These are phyloP conservation scores for Otus scops DNA, from an alignment of 2,797 vertebrate species.

Conservation along the genomic window DNA sequence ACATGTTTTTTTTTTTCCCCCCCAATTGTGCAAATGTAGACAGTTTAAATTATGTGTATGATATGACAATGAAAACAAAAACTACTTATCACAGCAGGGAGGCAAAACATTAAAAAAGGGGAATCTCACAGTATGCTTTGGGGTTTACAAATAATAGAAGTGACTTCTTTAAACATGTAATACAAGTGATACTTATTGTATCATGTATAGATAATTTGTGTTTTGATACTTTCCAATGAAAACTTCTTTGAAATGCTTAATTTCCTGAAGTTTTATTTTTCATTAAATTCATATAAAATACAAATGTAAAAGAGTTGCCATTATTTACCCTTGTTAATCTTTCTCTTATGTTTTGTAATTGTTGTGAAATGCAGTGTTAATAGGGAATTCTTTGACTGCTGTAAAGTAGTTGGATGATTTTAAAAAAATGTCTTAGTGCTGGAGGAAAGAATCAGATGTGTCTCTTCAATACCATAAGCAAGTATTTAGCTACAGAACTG, in stretches of 20 bases:
- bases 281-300: background rate
- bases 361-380: background rate
- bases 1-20: background rate
- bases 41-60: background rate
- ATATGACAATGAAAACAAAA: background rate
- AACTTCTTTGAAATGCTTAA: background rate
- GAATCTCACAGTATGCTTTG: background rate
- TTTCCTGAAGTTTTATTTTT: background rate
- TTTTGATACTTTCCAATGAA: background rate
- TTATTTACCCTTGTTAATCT: background rate
- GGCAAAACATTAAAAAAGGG: background rate
- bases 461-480: background rate
- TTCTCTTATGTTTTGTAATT: background rate
- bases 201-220: background rate
- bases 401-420: background rate
- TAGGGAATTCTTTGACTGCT: background rate
- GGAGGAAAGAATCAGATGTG: background rate
- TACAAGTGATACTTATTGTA: background rate
- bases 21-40: rapidly evolving
- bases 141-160: background rate
- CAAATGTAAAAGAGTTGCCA: background rate
- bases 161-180: background rate
- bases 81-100: background rate
- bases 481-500: background rate
- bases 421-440: background rate